Evolutionary conservation across 2,797 vertebrate genomes (phyloP).

Genomic region (Fistularia tabacaria): DNA sequence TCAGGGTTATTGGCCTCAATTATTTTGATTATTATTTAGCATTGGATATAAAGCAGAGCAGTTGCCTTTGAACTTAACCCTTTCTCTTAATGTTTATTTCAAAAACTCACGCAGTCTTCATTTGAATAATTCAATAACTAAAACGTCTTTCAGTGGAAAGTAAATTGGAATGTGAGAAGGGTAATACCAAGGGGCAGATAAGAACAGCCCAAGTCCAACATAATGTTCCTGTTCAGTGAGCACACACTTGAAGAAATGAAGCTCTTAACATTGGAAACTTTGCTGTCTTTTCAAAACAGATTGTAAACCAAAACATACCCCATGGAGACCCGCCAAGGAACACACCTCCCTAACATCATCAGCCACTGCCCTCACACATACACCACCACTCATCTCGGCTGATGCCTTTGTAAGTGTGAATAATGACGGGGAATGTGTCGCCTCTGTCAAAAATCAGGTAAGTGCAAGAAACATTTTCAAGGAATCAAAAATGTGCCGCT

Average conservation of each 20-base stretch:
- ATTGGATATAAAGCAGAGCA: conserved; percentile 14
- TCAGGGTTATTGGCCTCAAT: conserved; percentile 19
- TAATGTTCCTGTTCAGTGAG: conserved; percentile 75
- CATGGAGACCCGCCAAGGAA: conserved; percentile 33
- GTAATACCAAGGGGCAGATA: conserved; percentile 68
- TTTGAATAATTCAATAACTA: conserved; percentile 69
- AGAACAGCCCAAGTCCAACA: conserved; percentile 74
- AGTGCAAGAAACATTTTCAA: no score
- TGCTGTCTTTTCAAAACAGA: conserved; percentile 60
- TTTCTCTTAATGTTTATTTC: conserved; percentile 46
- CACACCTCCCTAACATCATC: conserved; percentile 48
- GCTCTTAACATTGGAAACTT: conserved; percentile 44
- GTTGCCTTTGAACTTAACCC: conserved; percentile 29
- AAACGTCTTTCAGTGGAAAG: conserved; percentile 58
- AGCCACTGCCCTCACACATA: conserved; percentile 24
- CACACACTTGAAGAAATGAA: conserved; percentile 60
- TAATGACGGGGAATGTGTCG: conserved; percentile 39
- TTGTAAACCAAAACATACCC: conserved; percentile 61
- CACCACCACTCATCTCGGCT: conserved; percentile 26
- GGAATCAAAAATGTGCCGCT: conserved; percentile 20
- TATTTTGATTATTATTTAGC: conserved; percentile 13
- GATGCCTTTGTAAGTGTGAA: conserved; percentile 44
- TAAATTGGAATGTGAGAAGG: conserved; percentile 65
- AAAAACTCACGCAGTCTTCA: conserved; percentile 47
- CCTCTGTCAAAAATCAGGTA: conserved; percentile 14